These are phyloP conservation scores for Scaptomyza caliginosa DNA, from an alignment of 2,888 invertebrate genomes.

Conservation along the genomic window DNA sequence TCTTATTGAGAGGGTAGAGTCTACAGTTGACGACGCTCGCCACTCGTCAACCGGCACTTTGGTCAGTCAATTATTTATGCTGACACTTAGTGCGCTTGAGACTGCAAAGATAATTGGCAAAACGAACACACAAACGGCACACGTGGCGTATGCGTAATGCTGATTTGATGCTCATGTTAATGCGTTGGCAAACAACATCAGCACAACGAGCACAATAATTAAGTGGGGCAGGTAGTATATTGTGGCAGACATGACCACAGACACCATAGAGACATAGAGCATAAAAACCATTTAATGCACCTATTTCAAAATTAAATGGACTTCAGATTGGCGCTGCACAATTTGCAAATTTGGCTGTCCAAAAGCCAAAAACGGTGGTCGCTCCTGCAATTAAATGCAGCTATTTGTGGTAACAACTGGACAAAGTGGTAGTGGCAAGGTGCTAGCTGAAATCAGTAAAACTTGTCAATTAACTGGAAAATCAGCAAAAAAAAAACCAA, in stretches of 20 bases:
- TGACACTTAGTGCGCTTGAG: constrained; percentile 72
- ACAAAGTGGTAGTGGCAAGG: constrained; percentile 9
- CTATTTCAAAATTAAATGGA: constrained; percentile 65
- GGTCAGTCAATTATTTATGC: constrained; percentile 76
- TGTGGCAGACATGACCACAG: constrained; percentile 7
- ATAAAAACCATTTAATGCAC: constrained; percentile 47
- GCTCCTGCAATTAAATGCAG: constrained; percentile 65
- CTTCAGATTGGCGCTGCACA: constrained; percentile 60
- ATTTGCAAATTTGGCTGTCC: constrained; percentile 67
- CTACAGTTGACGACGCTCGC: constrained; percentile 43
- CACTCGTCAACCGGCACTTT: constrained; percentile 61
- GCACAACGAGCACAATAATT: constrained; percentile 25
- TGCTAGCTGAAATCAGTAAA: constrained; percentile 20
- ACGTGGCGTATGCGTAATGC: constrained; percentile 74
- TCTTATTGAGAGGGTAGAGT: constrained; percentile 18
- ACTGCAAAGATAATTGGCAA: constrained; percentile 69
- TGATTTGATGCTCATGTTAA: constrained; percentile 58
- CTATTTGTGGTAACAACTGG: constrained; percentile 12
- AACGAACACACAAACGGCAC: constrained; percentile 30
- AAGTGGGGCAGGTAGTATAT: constrained; percentile 27
- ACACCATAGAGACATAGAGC: too few relatives aligned
- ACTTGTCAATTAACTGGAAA: constrained; percentile 47
- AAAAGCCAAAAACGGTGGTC: constrained; percentile 56
- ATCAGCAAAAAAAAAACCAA: constrained; percentile 26
- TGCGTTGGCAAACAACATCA: constrained; percentile 77